Evolutionary conservation across 2,797 vertebrate species (phyloP).

Genomic region (Hypotaenidia philippensis): DNA sequence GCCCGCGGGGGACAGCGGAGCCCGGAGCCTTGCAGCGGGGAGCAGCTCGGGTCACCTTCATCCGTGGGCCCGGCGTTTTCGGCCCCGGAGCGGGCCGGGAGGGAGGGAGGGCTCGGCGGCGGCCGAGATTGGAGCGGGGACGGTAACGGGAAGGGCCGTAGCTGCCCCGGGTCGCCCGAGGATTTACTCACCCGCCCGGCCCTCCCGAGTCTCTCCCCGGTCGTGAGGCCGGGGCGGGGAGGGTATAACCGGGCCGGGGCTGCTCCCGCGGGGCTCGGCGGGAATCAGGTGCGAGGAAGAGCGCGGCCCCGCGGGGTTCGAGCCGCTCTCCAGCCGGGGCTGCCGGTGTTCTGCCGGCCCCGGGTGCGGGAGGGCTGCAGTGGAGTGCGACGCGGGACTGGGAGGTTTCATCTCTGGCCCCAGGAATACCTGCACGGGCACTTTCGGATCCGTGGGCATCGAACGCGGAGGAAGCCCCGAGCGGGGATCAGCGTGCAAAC

Average conservation of each 20-base stretch:
- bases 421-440: not conserved
- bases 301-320: not conserved
- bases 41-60: constrained; percentile 32
- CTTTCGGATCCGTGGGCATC: not conserved
- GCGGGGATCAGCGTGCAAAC: not conserved
- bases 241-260: not conserved
- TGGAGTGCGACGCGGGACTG: not conserved
- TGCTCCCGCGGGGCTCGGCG: not conserved
- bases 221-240: not conserved
- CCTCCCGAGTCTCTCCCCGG: not conserved
- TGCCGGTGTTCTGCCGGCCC: not conserved
- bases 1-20: not conserved
- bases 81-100: not conserved
- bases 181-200: not conserved
- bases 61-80: not conserved
- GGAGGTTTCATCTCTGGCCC: not conserved
- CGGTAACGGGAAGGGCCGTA: not conserved
- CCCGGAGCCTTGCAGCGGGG: not conserved
- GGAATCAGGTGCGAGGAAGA: not conserved
- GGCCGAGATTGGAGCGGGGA: not conserved
- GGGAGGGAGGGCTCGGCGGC: not conserved
- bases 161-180: not conserved
- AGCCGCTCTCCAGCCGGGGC: not conserved
- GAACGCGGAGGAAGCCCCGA: not conserved
- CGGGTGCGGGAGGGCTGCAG: not conserved